Base-by-base conservation (phyloP, 2,113 vertebrate genomes). In the Gyps fulvus region DNA sequence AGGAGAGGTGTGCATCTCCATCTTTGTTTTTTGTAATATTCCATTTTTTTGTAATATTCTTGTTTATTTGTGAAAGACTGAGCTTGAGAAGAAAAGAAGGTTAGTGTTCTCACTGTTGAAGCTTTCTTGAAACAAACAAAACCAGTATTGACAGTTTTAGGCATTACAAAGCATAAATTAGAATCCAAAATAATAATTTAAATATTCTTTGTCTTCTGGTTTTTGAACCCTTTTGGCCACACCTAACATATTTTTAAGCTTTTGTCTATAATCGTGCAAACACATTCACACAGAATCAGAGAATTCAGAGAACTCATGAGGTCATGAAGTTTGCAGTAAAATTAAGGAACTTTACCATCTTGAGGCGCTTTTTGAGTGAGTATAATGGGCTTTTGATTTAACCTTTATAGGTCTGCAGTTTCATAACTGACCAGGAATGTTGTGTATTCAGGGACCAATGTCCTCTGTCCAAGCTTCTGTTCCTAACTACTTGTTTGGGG, bases 91-190 rank as follows among this genome's bases (percentile, higher is more conserved):
- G 93, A 58, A 43, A 63, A 79, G 22, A 6, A 16, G 16, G 58
- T 83, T 32, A 22, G 26, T 25, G 61, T 97, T 96, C 92, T 93
- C 92, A 89, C 92, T 97, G 81, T 13, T 8, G 1, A 83, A 85
- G 62, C 81, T 91, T 95, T 92, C 77, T 73, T 38, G 54, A 73
- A 97, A 85, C 95, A 85, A 91, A 94, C 91, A 85, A 77, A 95
- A 95, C 94, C 81, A 91, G 93, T 95, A 93, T 32, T 82, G 92
- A 94, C 72, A 57, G 94, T 93, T 92, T 50, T 45, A 79, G 86
- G 65, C 73, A 71, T 96, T 87, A 87, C 55, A 82, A 92, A 95
- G 88, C 79, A 87, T 94, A 92, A 83, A 93, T 95, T 96, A 95
- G 92, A 92, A 90, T 95, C 72, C 77, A 82, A 76, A 95, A 87